Percentiles rank a stretch among this genome's conserved stretches.
Evolutionary conservation across 2,888 invertebrate species (phyloP).

Genomic region (Lysandra coridon): DNA sequence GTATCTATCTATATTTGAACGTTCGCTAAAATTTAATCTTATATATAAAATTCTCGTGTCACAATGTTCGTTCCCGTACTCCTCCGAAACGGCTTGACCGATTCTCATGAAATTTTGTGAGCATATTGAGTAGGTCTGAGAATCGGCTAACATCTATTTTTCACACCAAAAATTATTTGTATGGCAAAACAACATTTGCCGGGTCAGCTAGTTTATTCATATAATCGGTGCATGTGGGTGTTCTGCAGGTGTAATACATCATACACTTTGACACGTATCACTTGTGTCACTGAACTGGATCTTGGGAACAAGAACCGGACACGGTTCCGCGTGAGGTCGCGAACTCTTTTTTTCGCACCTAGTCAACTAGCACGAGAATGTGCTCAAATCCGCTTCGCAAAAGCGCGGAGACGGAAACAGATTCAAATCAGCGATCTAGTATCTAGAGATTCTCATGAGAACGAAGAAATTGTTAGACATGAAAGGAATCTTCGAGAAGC

Average conservation of each 20-base stretch:
- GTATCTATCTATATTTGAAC: background rate
- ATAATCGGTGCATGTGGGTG: background rate
- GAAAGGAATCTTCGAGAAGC: background rate
- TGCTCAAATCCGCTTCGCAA: slow-evolving; percentile 10
- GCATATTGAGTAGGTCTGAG: too few species aligned
- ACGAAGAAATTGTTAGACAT: background rate
- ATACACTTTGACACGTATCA: slow-evolving; percentile 15
- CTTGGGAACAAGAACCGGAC: background rate
- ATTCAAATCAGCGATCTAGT: slow-evolving; percentile 17
- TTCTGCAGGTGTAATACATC: slow-evolving; percentile 22
- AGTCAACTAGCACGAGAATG: slow-evolving; percentile 12
- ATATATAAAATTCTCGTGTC: too few species aligned
- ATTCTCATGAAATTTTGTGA: too few species aligned
- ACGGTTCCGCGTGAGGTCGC: slow-evolving; percentile 22
- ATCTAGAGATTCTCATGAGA: slow-evolving; percentile 1
- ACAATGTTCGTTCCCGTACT: too few species aligned
- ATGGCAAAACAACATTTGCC: too few species aligned
- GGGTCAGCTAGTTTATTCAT: too few species aligned
- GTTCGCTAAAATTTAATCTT: background rate
- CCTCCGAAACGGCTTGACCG: too few species aligned
- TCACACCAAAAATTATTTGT: too few species aligned
- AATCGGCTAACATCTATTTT: too few species aligned
- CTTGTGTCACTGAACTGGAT: slow-evolving; percentile 20
- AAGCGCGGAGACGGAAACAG: slow-evolving; percentile 5
- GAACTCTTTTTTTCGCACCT: slow-evolving; percentile 26